phyloP scores from a whole-genome alignment of 1,140 invertebrate species.

The Ostrea denselamellosa region DNA sequence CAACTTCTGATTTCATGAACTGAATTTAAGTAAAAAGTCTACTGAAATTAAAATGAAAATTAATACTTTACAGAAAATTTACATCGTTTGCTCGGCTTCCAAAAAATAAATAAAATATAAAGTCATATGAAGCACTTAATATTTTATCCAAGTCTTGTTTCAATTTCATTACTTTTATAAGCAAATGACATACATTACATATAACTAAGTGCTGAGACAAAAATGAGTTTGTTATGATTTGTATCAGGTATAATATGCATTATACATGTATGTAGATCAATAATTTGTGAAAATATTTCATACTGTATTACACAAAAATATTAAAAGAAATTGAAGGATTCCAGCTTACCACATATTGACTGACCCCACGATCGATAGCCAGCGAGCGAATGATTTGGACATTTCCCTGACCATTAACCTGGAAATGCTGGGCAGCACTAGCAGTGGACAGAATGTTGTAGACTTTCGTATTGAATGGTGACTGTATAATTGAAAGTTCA shows the following conservation, averaged over 20 bases:
- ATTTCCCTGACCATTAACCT: constrained; percentile 51
- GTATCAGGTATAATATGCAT: no score
- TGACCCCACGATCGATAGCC: constrained; percentile 45
- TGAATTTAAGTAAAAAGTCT: no score
- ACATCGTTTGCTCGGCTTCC: neutral
- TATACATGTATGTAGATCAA: no score
- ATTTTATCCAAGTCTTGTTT: no score
- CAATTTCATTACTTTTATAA: no score
- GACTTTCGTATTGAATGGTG: constrained; percentile 61
- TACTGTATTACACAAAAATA: neutral
- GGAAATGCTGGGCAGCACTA: constrained; percentile 59
- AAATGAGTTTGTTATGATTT: no score
- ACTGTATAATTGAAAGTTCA: constrained; percentile 43
- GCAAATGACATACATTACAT: no score
- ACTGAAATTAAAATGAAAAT: no score
- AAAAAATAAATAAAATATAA: neutral
- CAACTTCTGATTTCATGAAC: neutral
- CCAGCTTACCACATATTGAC: constrained; percentile 55
- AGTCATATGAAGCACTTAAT: no score
- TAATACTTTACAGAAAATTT: neutral
- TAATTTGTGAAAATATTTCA: neutral
- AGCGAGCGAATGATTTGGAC: constrained; percentile 59
- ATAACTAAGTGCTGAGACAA: no score
- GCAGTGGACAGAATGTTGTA: constrained; percentile 59
- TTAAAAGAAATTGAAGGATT: neutral